Conservation (phyloP, 2,888 invertebrate genomes). For the Carterocephalus palaemon region DNA sequence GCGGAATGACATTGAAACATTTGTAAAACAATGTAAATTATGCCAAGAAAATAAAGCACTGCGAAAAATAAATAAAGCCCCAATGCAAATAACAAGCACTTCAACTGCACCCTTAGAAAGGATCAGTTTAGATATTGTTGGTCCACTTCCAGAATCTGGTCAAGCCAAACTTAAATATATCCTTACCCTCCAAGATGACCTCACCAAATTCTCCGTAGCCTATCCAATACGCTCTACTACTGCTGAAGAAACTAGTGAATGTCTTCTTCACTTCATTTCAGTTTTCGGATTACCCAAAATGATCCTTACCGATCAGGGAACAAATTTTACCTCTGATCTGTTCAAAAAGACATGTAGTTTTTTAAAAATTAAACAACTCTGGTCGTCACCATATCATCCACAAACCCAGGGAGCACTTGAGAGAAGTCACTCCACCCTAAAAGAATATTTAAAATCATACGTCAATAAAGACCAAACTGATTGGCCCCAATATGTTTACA, state of each 20-base stretch:
- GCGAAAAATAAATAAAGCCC: constrained; percentile 16
- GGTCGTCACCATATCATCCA: constrained; percentile 26
- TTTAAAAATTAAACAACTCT: constrained; percentile 27
- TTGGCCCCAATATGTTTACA: constrained; percentile 40
- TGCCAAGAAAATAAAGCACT: constrained; percentile 25
- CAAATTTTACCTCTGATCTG: constrained; percentile 14
- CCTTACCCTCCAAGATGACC: constrained; percentile 28
- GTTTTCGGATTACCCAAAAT: constrained; percentile 32
- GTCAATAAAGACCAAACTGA: constrained; percentile 37
- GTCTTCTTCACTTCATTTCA: constrained; percentile 30
- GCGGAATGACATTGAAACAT: constrained; percentile 23
- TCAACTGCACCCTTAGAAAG: constrained; percentile 22
- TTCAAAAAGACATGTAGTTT: constrained; percentile 21
- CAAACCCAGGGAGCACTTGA: constrained; percentile 32
- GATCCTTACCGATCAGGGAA: constrained; percentile 32
- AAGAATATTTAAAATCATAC: constrained; percentile 40
- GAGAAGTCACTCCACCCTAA: constrained; percentile 35
- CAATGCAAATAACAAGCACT: constrained; percentile 24
- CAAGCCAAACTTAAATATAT: constrained; percentile 27
- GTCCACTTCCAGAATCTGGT: constrained; percentile 19
- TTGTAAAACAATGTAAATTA: constrained; percentile 21
- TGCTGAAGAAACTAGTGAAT: constrained; percentile 30
- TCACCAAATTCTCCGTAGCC: constrained; percentile 28
- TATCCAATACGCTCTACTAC: constrained; percentile 28
- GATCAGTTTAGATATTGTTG: constrained; percentile 21